Conservation (phyloP, 1,140 invertebrate genomes). For the Pomacea maculata region DNA sequence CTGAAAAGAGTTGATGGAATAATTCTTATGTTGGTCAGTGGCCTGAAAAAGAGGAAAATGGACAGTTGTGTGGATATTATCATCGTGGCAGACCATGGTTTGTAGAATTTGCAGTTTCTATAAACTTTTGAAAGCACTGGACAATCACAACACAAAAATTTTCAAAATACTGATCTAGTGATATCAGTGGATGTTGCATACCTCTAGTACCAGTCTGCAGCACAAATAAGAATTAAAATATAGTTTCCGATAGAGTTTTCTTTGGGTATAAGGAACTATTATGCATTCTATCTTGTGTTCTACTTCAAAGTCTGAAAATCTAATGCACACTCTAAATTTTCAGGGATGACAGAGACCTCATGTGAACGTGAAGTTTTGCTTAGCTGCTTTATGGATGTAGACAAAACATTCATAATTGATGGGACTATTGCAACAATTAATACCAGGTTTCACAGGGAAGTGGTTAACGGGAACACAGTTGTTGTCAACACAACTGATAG, state of each 20-base stretch:
- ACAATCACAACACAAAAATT: too few relatives aligned
- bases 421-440: slow-evolving; percentile 10
- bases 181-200: background rate
- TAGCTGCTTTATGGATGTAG: background rate
- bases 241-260: background rate
- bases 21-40: slow-evolving; percentile 74
- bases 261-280: background rate
- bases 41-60: slow-evolving; percentile 67
- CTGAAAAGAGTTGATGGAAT: slow-evolving; percentile 70
- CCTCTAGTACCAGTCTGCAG: background rate
- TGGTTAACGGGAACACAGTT: background rate
- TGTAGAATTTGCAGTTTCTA: background rate
- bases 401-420: slow-evolving; percentile 9
- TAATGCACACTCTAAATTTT: background rate
- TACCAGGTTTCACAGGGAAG: background rate
- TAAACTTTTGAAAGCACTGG: too few relatives aligned
- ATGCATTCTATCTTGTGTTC: too few relatives aligned
- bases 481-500: background rate
- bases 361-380: slow-evolving; percentile 4
- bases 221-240: background rate
- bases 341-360: slow-evolving; percentile 7
- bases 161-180: background rate
- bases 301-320: background rate
- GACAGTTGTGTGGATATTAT: slow-evolving; percentile 60
- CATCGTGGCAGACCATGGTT: slow-evolving; percentile 61